Evolutionary conservation across 2,113 vertebrate species (phyloP), one percentile per base, ranked within the genome.

Genomic region (Anguilla rostrata): DNA sequence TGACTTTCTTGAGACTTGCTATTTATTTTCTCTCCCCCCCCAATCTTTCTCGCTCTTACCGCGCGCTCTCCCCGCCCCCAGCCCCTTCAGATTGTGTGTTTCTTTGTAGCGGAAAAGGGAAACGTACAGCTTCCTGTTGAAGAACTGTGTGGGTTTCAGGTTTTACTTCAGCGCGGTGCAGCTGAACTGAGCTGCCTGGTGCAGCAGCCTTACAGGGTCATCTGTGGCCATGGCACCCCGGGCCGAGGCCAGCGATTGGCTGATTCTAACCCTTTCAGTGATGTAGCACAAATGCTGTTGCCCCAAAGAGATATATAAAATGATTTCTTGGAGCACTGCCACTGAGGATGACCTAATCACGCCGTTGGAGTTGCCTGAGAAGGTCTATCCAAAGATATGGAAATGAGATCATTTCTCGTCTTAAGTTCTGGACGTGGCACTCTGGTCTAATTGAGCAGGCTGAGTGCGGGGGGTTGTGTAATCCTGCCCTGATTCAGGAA

Each of bases 41-140:
- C 41, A 16, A 14, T 49, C 22, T 39, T 78, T 40, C 34, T 83
- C 20, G 26, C 26, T 39, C 57, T 34, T 40, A 6, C 26, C 5
- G 43, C 39, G 5, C 39, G 9, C 34, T 34, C 81, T 26, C 49
- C 41, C 46, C 60, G 14, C 63, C 8, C 43, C 60, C 43, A 88
- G 39, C 83, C 26, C n/a, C 26, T 14, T 29, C 57, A 66, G 8
- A 12, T 20, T n/a, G 40, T 81, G 39, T 79, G 41, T 78, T 66
- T 66, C 22, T 66, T 26, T 82, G 81, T 57, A 12, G 83, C 56
- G 80, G 79, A 71, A 83, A 87, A 86, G 81, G 82, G 80, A 86
- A 86, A 86, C 63, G 26, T 85, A 75, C 75, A 84, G 81, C 49
- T 89, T 88, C 87, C 89, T 86, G 85, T 84, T 66, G 81, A 84